Percentiles rank a stretch among this genome's conserved stretches.
Conservation (phyloP, 23 tunicate genomes). For the Aplidium turbinatum region DNA sequence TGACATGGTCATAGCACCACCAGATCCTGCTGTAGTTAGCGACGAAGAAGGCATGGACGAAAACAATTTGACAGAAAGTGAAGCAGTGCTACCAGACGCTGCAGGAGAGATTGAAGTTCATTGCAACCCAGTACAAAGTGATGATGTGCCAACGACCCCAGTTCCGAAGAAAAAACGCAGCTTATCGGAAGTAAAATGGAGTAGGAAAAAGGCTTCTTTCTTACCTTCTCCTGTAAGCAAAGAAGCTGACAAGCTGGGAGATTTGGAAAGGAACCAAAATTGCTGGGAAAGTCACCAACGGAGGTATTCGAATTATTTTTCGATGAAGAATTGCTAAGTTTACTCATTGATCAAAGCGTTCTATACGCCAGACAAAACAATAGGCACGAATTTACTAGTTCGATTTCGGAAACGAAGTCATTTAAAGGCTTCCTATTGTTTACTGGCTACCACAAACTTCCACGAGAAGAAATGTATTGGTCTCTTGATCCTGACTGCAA, state of each 20-base stretch:
- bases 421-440: constrained; percentile 21
- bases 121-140: background rate
- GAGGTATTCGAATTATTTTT: constrained; percentile 12
- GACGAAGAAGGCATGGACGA: no score
- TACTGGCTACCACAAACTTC: constrained; percentile 23
- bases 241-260: constrained; percentile 18
- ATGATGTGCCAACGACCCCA: constrained; percentile 11
- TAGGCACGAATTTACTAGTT: constrained; percentile 2
- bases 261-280: constrained; percentile 22
- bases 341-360: constrained; percentile 18
- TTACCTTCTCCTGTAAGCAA: constrained; percentile 18
- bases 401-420: constrained; percentile 23
- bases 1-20: no score
- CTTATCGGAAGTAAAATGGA: background rate
- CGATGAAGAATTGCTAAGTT: constrained; percentile 18
- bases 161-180: constrained; percentile 2
- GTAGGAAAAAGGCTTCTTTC: constrained; percentile 3
- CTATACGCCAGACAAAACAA: constrained; percentile 23
- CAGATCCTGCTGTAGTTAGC: no score
- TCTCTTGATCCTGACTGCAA: constrained; percentile 16
- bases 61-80: background rate
- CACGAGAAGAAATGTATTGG: constrained; percentile 19
- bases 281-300: constrained; percentile 9
- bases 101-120: background rate
- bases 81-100: background rate